These are phyloP conservation scores for Champsocephalus gunnari DNA, from an alignment of 2,797 vertebrate genomes.

Conservation along the genomic window DNA sequence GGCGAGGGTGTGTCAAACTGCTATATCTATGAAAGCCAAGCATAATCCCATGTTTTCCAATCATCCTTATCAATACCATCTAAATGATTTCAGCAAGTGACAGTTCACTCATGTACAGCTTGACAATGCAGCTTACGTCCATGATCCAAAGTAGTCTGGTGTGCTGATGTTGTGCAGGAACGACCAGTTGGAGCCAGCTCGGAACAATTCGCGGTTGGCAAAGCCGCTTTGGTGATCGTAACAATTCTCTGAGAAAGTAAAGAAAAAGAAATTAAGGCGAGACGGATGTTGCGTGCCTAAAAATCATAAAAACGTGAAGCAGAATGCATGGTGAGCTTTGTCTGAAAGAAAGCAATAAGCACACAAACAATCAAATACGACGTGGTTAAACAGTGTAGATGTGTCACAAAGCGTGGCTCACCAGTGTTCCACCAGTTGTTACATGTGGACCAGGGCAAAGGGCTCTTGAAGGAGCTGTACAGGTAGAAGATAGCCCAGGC, in stretches of 20 bases:
- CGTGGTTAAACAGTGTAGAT: neutral
- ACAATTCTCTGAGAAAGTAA: slow-evolving; percentile 59
- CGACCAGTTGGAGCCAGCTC: slow-evolving; percentile 62
- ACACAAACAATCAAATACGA: slow-evolving; percentile 4
- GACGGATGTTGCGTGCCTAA: neutral
- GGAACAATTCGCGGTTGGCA: slow-evolving; percentile 56
- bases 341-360: neutral
- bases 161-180: slow-evolving; percentile 70
- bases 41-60: neutral
- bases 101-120: neutral
- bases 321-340: too few species aligned
- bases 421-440: slow-evolving; percentile 92
- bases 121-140: slow-evolving; percentile 59
- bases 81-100: neutral
- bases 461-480: slow-evolving; percentile 86
- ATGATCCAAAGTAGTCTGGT: neutral
- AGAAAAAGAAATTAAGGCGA: slow-evolving; percentile 3
- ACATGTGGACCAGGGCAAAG: slow-evolving; percentile 92
- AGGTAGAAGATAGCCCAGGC: slow-evolving; percentile 94
- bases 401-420: slow-evolving; percentile 52
- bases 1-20: slow-evolving; percentile 18
- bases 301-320: too few species aligned
- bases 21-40: neutral
- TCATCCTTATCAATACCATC: neutral
- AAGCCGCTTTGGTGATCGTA: slow-evolving; percentile 3